Evolutionary conservation across 2,797 vertebrate genomes (phyloP), one percentile per base, ranked within the genome.

Genomic region (Melanotaenia boesemani): DNA sequence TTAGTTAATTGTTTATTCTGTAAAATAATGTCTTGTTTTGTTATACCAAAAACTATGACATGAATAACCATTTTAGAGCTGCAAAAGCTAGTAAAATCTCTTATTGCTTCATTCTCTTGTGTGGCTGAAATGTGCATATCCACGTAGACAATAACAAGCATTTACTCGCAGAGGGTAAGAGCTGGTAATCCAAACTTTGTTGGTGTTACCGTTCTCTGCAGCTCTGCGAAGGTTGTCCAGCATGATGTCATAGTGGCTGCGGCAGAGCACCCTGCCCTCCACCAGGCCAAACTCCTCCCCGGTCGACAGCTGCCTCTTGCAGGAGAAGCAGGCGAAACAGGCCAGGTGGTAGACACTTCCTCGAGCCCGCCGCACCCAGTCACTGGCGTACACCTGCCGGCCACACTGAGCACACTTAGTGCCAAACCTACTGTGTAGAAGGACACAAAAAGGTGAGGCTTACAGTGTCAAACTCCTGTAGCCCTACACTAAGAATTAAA

Each of bases 161-260:
- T 24, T 58, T 20, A 22, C 20, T 20, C 9, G 28, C 20, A 12
- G 11, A 36, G 48, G 7, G 20, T 34, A n/a, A 24, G 32, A 18
- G 4, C 34, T n/a, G 44, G 15, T 44, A 22, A 13, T 44, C 22
- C 7, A 52, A 22, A 2, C 16, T 0, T 9, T 20, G 30, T 24
- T 57, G 28, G 7, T 20, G 26, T 63, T 95, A 99, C 98, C 98
- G 9, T 97, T 98, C 87, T 99, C 98, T 0, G 98, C 98, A 0
- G 98, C 98, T 24, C 97, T 92, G 85, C 97, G 97, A 70, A 99
- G 97, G 93, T 99, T 99, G 88, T 99, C 98, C 67, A 99, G 96
- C 97, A 99, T 99, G 90, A 97, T 97, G 95, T 99, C 97, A 3
- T 99, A 99, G 94, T 99, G 98, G 86, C 97, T 98, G 76, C 98